These are phyloP conservation scores for Sciaenops ocellatus DNA, from an alignment of 2,797 vertebrate species.

Conservation along the genomic window DNA sequence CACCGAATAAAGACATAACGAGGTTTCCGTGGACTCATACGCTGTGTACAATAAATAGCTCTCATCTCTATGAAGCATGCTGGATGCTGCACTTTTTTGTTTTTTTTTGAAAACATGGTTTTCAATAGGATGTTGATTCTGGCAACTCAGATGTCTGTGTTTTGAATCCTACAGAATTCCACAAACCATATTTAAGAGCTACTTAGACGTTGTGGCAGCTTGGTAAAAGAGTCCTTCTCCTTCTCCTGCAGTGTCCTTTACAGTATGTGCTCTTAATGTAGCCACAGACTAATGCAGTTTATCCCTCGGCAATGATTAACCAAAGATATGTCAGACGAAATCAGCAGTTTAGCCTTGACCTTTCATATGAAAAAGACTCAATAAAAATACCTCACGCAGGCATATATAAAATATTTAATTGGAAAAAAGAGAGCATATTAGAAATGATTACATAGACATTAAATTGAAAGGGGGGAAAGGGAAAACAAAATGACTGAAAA, in stretches of 20 bases:
- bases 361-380: constrained; percentile 16
- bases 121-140: constrained; percentile 37
- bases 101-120: background rate
- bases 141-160: constrained; percentile 35
- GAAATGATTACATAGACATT: background rate
- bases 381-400: background rate
- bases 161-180: constrained; percentile 41
- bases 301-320: constrained; percentile 27
- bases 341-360: background rate
- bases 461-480: too few relatives aligned
- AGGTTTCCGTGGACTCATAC: constrained; percentile 37
- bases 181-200: constrained; percentile 38
- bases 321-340: constrained; percentile 10
- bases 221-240: constrained; percentile 11
- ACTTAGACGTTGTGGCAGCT: constrained; percentile 22
- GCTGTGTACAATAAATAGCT: constrained; percentile 35
- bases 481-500: too few relatives aligned
- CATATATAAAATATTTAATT: background rate
- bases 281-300: background rate
- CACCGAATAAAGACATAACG: constrained; percentile 54
- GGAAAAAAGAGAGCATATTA: background rate
- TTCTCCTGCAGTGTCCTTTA: constrained; percentile 7
- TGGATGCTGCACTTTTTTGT: constrained; percentile 5
- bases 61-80: constrained; percentile 8
- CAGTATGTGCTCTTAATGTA: constrained; percentile 28